Evolutionary conservation across 2,797 vertebrate genomes (phyloP), one percentile per base, ranked within the genome.

Genomic region (Triplophysa bombifrons): DNA sequence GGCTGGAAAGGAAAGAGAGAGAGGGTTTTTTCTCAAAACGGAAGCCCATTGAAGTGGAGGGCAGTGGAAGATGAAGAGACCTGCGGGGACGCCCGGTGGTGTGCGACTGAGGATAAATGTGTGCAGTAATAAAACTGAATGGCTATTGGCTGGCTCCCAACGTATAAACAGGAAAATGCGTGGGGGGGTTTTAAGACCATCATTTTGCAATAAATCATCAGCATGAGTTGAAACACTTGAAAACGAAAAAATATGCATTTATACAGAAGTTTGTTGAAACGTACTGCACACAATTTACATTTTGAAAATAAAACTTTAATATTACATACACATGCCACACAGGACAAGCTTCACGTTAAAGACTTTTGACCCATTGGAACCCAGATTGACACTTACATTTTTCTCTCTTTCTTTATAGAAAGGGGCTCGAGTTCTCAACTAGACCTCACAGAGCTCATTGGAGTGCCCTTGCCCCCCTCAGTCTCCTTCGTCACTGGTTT

Each of bases 401-500:
- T 38, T 38, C 34, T 38, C 1, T 75, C 3, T 81, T 20, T 82
- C 16, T 34, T 0, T 79, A 12, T 74, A 98, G 97, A 94, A 4
- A 83, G 83, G 3, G 89, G 91, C 20, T 90, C 92, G 13, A 93
- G 87, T 79, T 90, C 89, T 68, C 90, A 90, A 11, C 89, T 97
- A 90, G 97, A 99, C 88, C 95, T 99, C 84, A 98, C 95, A 0
- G 96, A 97, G 89, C 80, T 99, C 75, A 96, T 99, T 14, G 97
- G 97, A 1, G 96, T 99, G 14, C 97, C 97, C 0, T 93, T 99
- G 11, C 97, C 97, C 25, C 94, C 96, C 0, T 95, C 96, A 0
- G 95, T 99, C 83, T 96, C 96, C 87, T 98, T 99, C 34, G 91
- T 98, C 55, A 95, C 96, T 0, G 97, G 98, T 61, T 97, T 96